Conservation (phyloP, 2,888 invertebrate genomes). For the Octodonta nipae region DNA sequence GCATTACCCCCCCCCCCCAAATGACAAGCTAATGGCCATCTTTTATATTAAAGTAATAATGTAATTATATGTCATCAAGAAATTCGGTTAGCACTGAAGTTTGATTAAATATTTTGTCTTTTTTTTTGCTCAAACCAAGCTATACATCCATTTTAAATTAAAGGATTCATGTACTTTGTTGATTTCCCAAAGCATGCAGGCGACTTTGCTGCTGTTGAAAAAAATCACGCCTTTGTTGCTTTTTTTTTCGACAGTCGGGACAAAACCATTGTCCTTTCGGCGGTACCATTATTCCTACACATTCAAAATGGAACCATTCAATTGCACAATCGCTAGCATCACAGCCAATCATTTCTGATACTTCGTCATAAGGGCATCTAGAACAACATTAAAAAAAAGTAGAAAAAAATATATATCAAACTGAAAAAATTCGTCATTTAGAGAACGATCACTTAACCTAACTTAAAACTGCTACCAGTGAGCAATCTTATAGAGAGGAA, state of each 20-base stretch:
- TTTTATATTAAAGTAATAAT: no score
- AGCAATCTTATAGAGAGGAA: no score
- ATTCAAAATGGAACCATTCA: slow-evolving; percentile 98
- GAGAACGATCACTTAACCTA: no score
- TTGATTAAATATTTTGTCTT: no score
- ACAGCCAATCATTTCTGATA: slow-evolving; percentile 87
- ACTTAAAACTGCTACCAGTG: slow-evolving; percentile 1
- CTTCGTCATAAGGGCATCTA: slow-evolving; percentile 81
- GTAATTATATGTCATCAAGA: no score
- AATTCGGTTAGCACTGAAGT: no score
- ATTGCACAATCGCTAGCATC: slow-evolving; percentile 81
- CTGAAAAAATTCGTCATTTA: background rate
- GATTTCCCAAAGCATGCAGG: no score
- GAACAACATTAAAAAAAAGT: background rate
- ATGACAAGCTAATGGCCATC: no score
- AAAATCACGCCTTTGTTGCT: slow-evolving; percentile 28
- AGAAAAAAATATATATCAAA: background rate
- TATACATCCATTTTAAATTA: no score
- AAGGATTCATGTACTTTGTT: no score
- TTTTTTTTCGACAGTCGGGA: slow-evolving; percentile 67
- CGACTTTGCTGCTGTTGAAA: background rate
- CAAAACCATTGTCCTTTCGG: slow-evolving; percentile 98
- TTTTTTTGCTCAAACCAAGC: no score
- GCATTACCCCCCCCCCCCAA: no score
- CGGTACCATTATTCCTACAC: slow-evolving; percentile 90